Evolutionary conservation across 2,797 vertebrate species (phyloP), one percentile per base, ranked within the genome.

Genomic region (Sorex maritimensis): DNA sequence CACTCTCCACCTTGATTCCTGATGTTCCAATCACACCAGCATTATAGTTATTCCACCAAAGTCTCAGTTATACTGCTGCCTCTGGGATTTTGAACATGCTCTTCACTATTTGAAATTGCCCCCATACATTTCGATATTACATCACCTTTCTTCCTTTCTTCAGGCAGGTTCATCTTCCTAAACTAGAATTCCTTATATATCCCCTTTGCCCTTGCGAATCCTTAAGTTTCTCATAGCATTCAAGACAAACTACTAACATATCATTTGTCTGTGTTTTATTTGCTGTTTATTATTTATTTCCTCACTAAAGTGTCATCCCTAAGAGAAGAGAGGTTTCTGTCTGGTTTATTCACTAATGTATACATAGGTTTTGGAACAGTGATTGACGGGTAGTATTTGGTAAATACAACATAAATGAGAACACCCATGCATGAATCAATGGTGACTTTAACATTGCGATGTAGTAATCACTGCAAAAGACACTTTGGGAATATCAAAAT

Each of bases 11-110:
- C 44, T 24, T 28, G 4, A 34, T 5, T 78, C 9, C 4, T 26
- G 13, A 1, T 1, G 5, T 38, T 55, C 34, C 34, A 34, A 52
- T 6, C 74, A 61, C 26, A 11, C 0, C 6, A 3, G 1, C 21
- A 15, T 68, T 30, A 2, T 46, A 38, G 5, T 6, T 2, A 8
- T 30, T 34, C 46, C 38, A 2, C 21, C 13, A 28, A 28, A 24
- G 9, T 15, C 12, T 14, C 1, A 34, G 4, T 58, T n/a, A 4
- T 1, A 17, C 0, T 30, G n/a, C 30, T 71, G 71, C 38, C 24
- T 41, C 49, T 17, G 52, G 24, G 2, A 30, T 11, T n/a, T 69
- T 67, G 65, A 61, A 21, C 26, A 21, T 58, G 8, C 28, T 38
- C 2, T 68, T 71, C 15, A 23, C 10, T 12, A 5, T 19, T 69